Percentiles rank a stretch among this genome's conserved stretches.
Conservation (phyloP, 2,113 vertebrate species). For the Pachyramphus minor region DNA sequence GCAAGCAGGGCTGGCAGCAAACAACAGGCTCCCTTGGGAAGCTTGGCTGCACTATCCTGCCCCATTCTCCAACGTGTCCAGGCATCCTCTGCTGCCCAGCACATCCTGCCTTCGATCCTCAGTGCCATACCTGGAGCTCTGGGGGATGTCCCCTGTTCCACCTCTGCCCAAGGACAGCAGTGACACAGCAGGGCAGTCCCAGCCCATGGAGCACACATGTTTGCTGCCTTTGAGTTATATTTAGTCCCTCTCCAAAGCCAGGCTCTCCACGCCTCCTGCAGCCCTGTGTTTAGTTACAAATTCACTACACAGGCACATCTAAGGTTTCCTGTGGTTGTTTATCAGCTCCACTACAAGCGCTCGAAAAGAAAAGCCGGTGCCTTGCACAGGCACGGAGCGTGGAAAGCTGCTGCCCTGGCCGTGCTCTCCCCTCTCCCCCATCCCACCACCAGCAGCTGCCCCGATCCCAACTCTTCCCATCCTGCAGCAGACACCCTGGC, state of each 20-base stretch:
- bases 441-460: not conserved
- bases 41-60: fast-evolving
- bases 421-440: not conserved
- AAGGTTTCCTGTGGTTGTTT: not conserved
- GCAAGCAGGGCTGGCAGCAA: not conserved
- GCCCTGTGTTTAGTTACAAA: not conserved
- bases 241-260: not conserved
- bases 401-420: not conserved
- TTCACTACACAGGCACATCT: not conserved
- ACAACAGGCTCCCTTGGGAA: not conserved
- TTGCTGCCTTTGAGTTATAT: not conserved
- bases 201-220: not conserved
- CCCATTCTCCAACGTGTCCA: fast-evolving
- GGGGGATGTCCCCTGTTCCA: not conserved
- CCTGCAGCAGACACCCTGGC: not conserved
- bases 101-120: not conserved
- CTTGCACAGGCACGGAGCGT: not conserved
- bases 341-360: not conserved
- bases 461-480: not conserved
- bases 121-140: not conserved
- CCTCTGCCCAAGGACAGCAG: not conserved
- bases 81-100: not conserved
- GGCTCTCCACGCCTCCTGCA: not conserved
- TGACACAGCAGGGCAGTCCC: not conserved
- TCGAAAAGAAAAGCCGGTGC: fast-evolving